These are phyloP conservation scores for Andinoacara biseriatus DNA, from an alignment of 2,113 vertebrate genomes.

Conservation along the genomic window DNA sequence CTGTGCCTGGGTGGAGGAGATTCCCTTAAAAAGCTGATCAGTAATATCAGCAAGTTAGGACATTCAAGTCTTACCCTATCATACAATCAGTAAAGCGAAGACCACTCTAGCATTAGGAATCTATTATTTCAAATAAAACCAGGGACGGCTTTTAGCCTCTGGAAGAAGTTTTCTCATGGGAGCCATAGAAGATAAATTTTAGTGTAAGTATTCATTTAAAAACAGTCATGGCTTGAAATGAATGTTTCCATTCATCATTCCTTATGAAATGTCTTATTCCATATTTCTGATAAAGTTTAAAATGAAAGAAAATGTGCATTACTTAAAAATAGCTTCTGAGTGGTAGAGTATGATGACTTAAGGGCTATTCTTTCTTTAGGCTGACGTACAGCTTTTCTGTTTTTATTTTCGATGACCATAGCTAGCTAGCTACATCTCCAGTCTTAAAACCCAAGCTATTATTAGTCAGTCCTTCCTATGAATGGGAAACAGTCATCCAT, in stretches of 20 bases:
- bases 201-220: neutral
- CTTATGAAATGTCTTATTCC: neutral
- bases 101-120: neutral
- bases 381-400: neutral
- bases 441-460: neutral
- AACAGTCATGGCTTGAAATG: neutral
- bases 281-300: too few species aligned
- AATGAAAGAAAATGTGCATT: too few species aligned
- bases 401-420: neutral
- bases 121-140: neutral
- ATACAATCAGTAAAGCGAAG: neutral
- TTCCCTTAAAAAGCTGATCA: neutral
- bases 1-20: neutral
- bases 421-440: neutral
- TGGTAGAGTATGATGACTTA: neutral
- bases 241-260: neutral
- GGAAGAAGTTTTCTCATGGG: neutral
- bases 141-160: neutral
- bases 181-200: neutral
- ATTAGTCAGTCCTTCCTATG: neutral
- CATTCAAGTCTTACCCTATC: neutral
- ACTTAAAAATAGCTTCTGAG: too few species aligned
- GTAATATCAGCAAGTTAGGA: neutral
- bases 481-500: constrained; percentile 1
- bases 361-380: neutral